Base-by-base conservation (phyloP, 2,797 vertebrate genomes). In the Anguilla marmorata region DNA sequence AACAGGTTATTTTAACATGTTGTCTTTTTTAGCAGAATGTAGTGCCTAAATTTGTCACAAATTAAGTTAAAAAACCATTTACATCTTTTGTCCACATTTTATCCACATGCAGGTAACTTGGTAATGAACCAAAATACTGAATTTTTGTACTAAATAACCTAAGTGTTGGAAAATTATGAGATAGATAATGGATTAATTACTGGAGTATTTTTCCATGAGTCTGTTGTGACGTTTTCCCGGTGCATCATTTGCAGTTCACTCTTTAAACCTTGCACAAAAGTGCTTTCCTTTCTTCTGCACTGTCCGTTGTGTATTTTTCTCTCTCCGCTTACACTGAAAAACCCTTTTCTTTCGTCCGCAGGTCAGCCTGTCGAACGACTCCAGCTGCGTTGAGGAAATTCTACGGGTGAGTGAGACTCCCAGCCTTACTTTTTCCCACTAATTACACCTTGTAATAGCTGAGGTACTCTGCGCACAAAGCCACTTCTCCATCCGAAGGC, bases 301-400 rank as follows among this genome's bases (percentile, higher is more conserved):
- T 69, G 48, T 87, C 21, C 48, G 52, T 85, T 69, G 21, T 58
- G 54, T 12, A 54, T 84, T 84, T 56, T 54, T 37, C 63, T 48
- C 14, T 85, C 76, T 89, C 88, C 91, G 76, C 89, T 91, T 91
- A 89, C 92, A 52, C 93, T 90, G 91, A 91, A 69, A 89, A 56
- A 86, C 50, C 76, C 74, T 80, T 92, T 90, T 90, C 93, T 30
- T 91, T 5, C 92, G 90, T 92, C 89, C 90, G 87, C 93, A 99
- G 98, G 97, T 97, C 95, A 96, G 95, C 92, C 96, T 98, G 93
- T 96, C 98, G 92, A 99, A 96, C 92, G 98, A 99, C 92, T 97
- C 98, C 95, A 98, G 96, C 95, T 98, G 98, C 93, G 98, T 99
- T 90, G 98, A 99, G 93, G 98, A 99, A 95, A 99, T 99, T 94